Conservation (phyloP, 1,140 invertebrate genomes). For the Heliconius nattereri region DNA sequence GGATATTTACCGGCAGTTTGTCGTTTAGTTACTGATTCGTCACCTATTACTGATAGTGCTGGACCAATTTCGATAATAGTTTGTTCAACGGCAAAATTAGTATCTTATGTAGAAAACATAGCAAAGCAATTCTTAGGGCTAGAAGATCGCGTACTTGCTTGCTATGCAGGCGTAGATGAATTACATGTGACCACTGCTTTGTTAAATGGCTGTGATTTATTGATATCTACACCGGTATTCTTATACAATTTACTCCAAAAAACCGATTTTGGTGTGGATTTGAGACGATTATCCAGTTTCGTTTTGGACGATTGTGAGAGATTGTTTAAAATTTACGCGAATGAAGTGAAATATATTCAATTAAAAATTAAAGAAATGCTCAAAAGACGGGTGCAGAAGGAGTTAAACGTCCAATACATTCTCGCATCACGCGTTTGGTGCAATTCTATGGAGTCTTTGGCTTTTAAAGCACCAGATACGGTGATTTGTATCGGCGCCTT, state of each 20-base stretch:
- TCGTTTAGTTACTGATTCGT: constrained; percentile 63
- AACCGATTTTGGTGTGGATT: constrained; percentile 59
- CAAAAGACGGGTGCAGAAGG: constrained; percentile 57
- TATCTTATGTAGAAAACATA: constrained; percentile 48
- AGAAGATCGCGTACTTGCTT: constrained; percentile 53
- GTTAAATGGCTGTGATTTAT: constrained; percentile 65
- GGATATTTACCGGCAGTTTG: constrained; percentile 79
- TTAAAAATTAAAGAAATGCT: constrained; percentile 62
- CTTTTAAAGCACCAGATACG: constrained; percentile 61
- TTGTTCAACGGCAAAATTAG: constrained; percentile 66
- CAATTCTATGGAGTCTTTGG: constrained; percentile 62
- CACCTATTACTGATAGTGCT: constrained; percentile 34
- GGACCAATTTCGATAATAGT: constrained; percentile 66
- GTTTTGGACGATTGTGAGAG: constrained; percentile 71
- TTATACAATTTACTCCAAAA: constrained; percentile 60
- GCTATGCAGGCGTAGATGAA: constrained; percentile 65
- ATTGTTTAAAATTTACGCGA: constrained; percentile 51
- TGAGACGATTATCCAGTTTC: constrained; percentile 56
- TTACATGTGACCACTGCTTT: constrained; percentile 52
- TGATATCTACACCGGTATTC: constrained; percentile 60
- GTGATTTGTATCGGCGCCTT: constrained; percentile 69
- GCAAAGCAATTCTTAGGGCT: constrained; percentile 58
- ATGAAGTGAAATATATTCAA: constrained; percentile 60
- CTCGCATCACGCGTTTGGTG: constrained; percentile 67
- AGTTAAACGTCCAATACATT: constrained; percentile 65